phyloP scores from a whole-genome alignment of 2,888 invertebrate genomes.

The Piscicola geometra region DNA sequence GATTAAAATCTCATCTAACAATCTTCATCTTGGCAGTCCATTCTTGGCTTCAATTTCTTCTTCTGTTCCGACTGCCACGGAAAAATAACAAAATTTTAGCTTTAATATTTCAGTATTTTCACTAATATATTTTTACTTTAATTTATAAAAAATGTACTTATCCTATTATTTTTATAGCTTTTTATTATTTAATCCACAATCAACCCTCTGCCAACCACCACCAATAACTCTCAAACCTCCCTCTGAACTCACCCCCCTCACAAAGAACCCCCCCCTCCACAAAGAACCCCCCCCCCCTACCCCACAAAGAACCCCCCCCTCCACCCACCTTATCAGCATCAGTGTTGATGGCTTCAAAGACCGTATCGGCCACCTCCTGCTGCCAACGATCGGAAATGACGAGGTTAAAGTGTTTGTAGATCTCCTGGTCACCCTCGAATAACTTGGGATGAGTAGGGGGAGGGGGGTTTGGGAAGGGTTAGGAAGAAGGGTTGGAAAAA shows the following conservation, averaged over 20 bases:
- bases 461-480: not conserved
- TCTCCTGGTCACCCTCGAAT: constrained; percentile 91
- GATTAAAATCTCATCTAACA: constrained; percentile 38
- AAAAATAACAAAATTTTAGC: too few species aligned
- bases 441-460: constrained; percentile 60
- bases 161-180: too few species aligned
- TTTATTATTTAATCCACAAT: too few species aligned
- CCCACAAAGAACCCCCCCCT: not conserved
- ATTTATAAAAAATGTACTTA: too few species aligned
- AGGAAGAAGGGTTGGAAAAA: not conserved
- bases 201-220: too few species aligned
- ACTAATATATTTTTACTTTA: too few species aligned
- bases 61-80: constrained; percentile 74
- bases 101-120: too few species aligned
- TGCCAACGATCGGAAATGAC: constrained; percentile 99
- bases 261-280: not conserved
- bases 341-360: constrained; percentile 92
- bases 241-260: not conserved
- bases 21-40: constrained; percentile 75
- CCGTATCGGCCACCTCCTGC: constrained; percentile 94
- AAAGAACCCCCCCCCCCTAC: not conserved
- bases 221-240: too few species aligned
- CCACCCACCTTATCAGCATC: constrained; percentile 80
- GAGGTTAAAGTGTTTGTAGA: constrained; percentile 96
- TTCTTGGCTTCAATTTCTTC: constrained; percentile 88